These are phyloP conservation scores for Eonycteris spelaea DNA, from an alignment of 2,113 vertebrate genomes.

Conservation along the genomic window DNA sequence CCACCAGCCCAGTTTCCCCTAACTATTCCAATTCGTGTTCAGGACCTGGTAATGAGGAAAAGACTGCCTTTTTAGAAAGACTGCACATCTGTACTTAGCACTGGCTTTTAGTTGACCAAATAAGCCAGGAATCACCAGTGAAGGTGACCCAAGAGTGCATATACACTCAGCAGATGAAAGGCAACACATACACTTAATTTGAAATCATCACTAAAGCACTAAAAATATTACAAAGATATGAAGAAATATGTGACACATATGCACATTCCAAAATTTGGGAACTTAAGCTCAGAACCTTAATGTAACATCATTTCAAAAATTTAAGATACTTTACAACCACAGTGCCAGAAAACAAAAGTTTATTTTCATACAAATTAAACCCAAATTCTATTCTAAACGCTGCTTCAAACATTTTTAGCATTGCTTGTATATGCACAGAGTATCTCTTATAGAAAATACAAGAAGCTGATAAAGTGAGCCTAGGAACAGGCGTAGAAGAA, in stretches of 20 bases:
- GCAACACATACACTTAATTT: neutral
- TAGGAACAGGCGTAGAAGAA: neutral
- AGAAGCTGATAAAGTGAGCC: neutral
- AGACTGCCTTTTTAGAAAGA: neutral
- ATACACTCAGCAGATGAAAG: neutral
- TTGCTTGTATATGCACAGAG: neutral
- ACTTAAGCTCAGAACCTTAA: neutral
- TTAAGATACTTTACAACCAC: neutral
- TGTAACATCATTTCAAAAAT: neutral
- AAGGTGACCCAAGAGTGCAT: neutral
- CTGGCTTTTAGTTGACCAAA: neutral
- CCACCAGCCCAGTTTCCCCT: neutral
- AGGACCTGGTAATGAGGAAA: neutral
- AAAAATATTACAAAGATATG: neutral
- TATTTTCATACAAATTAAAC: neutral
- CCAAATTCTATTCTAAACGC: neutral
- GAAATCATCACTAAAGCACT: neutral
- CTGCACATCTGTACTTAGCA: neutral
- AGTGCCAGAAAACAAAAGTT: neutral
- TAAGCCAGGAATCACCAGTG: neutral
- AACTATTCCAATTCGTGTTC: neutral
- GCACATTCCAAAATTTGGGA: neutral
- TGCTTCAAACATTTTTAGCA: neutral
- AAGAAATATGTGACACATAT: neutral
- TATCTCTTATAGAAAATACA: neutral